Evolutionary conservation across 2,797 vertebrate genomes (phyloP).

Genomic region (Pagetopsis macropterus): DNA sequence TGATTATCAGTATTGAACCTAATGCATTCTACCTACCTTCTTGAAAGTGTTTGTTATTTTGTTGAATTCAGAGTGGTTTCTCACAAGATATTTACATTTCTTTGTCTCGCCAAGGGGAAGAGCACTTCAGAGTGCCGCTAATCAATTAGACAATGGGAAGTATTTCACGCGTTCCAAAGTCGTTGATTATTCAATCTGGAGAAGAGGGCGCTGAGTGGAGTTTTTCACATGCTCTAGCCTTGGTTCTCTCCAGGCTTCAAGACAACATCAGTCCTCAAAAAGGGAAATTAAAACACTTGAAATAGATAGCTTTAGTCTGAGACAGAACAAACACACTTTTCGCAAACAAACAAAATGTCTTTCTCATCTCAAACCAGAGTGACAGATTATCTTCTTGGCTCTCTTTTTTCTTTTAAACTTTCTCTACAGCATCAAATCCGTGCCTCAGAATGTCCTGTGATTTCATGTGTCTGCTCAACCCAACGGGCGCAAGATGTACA

Average conservation of each 20-base stretch:
- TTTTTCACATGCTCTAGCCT: constrained; percentile 36
- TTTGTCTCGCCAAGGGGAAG: not conserved
- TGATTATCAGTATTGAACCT: not conserved
- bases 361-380: constrained; percentile 23
- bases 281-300: constrained; percentile 47
- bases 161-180: constrained; percentile 21
- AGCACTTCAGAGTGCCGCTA: constrained; percentile 39
- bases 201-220: constrained; percentile 14
- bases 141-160: constrained; percentile 49
- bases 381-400: constrained; percentile 29
- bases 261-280: constrained; percentile 46
- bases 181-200: constrained; percentile 49
- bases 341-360: constrained; percentile 21
- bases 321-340: constrained; percentile 26
- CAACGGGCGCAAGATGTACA: constrained; percentile 91
- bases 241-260: constrained; percentile 19
- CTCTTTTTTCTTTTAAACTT: not conserved
- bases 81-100: constrained; percentile 18
- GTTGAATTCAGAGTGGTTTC: not conserved
- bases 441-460: constrained; percentile 92
- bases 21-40: not conserved
- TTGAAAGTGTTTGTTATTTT: constrained; percentile 12
- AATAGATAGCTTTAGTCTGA: constrained; percentile 39
- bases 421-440: constrained; percentile 89
- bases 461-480: constrained; percentile 97